Percentiles rank a stretch among this genome's conserved stretches.
Evolutionary conservation across 1,140 invertebrate genomes (phyloP).

Genomic region (Aleiodes sp.): DNA sequence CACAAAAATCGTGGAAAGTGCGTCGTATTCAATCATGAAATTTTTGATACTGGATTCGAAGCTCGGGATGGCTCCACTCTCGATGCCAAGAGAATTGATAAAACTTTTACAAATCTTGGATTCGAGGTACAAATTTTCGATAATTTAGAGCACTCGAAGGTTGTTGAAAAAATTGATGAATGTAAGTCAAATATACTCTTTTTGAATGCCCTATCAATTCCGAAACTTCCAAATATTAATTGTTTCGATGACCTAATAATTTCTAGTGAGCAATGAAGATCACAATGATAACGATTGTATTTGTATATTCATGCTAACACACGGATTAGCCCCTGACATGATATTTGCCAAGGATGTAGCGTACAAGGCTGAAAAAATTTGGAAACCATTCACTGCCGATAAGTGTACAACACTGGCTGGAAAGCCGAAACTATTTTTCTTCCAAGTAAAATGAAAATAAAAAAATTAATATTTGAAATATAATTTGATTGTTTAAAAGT

Average conservation of each 20-base stretch:
- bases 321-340: constrained; percentile 69
- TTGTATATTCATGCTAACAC: constrained; percentile 71
- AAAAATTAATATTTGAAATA: constrained; percentile 19
- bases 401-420: constrained; percentile 71
- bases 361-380: constrained; percentile 66
- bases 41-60: constrained; percentile 60
- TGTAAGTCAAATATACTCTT: constrained; percentile 40
- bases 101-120: constrained; percentile 50
- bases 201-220: not conserved
- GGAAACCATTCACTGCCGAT: constrained; percentile 72
- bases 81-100: constrained; percentile 48
- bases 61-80: constrained; percentile 47
- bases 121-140: constrained; percentile 48
- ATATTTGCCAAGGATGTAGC: constrained; percentile 70
- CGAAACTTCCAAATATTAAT: not conserved
- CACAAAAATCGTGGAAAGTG: constrained; percentile 74
- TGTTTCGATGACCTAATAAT: constrained; percentile 10
- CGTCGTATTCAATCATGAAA: constrained; percentile 80
- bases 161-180: constrained; percentile 47
- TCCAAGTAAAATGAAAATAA: constrained; percentile 63
- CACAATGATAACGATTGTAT: constrained; percentile 72
- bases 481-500: not conserved
- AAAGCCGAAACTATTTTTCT: constrained; percentile 74
- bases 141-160: constrained; percentile 44
- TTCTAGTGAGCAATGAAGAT: constrained; percentile 60